A percentile compares a stretch with the other conserved stretches of the same genome.
These are phyloP conservation scores for Brienomyrus brachyistius DNA, from an alignment of 2,113 vertebrate species.

Conservation along the genomic window DNA sequence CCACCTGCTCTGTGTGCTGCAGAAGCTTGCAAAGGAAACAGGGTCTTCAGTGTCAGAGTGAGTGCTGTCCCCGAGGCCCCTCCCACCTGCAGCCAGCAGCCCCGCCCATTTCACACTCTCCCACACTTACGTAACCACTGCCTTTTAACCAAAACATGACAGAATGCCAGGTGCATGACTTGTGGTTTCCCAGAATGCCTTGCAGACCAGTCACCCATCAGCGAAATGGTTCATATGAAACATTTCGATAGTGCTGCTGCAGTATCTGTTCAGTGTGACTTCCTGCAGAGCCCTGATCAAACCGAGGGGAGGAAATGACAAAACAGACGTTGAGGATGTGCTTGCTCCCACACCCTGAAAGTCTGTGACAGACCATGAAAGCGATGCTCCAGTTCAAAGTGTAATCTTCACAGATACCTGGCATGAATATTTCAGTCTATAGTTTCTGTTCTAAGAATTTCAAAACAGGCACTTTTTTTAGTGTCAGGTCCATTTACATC, in stretches of 20 bases:
- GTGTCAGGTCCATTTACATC: not conserved
- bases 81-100: not conserved
- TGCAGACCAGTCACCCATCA: not conserved
- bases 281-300: not conserved
- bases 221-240: not conserved
- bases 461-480: not conserved
- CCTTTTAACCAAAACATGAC: not conserved
- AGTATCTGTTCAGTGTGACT: not conserved
- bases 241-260: not conserved
- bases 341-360: not conserved
- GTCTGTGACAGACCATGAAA: not conserved
- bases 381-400: not conserved
- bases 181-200: not conserved
- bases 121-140: not conserved
- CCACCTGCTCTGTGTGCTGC: constrained; percentile 81
- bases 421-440: not conserved
- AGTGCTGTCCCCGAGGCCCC: constrained; percentile 54
- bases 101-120: not conserved
- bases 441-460: not conserved
- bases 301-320: not conserved
- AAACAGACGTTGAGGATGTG: not conserved
- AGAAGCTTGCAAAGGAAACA: constrained; percentile 74
- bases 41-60: constrained; percentile 81
- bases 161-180: not conserved
- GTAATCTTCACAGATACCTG: not conserved